A percentile compares a stretch with the other conserved stretches of the same genome.
Conservation (phyloP, 2,888 invertebrate species). For the Elysia crispata region DNA sequence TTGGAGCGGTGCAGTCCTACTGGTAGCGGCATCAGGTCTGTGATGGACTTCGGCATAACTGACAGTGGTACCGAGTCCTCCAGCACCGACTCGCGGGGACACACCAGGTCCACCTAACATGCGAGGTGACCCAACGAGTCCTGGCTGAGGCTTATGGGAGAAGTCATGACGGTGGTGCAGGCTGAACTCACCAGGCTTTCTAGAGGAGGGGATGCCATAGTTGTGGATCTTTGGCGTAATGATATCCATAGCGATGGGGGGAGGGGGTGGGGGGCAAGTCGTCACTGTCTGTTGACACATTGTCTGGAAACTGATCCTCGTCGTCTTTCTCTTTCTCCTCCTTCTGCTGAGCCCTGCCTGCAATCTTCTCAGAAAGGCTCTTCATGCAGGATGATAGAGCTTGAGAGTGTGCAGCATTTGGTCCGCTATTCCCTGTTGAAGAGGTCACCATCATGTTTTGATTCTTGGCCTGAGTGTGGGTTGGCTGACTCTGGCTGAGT, state of each 20-base stretch:
- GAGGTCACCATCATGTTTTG: too few relatives aligned
- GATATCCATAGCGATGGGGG: constrained; percentile 73
- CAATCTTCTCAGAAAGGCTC: constrained; percentile 70
- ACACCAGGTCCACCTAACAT: too few relatives aligned
- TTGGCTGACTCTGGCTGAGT: neutral
- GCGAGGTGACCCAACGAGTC: too few relatives aligned
- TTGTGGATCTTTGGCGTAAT: constrained; percentile 73
- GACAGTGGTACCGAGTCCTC: too few relatives aligned
- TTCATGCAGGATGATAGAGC: constrained; percentile 77
- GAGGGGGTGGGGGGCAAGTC: constrained; percentile 74
- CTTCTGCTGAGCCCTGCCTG: too few relatives aligned
- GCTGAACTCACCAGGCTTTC: constrained; percentile 34
- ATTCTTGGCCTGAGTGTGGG: too few relatives aligned
- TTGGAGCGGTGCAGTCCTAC: too few relatives aligned
- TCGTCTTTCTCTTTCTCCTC: constrained; percentile 62
- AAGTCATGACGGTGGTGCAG: constrained; percentile 17
- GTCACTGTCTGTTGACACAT: constrained; percentile 69
- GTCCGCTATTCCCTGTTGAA: neutral
- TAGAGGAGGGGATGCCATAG: constrained; percentile 65
- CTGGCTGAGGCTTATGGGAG: constrained; percentile 2
- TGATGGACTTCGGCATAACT: neutral
- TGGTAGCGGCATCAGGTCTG: too few relatives aligned
- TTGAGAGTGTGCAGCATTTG: constrained; percentile 59
- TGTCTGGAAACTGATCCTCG: constrained; percentile 64
- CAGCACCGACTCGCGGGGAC: neutral